Conservation (phyloP, 2,888 invertebrate species). For the Meghimatium bilineatum region DNA sequence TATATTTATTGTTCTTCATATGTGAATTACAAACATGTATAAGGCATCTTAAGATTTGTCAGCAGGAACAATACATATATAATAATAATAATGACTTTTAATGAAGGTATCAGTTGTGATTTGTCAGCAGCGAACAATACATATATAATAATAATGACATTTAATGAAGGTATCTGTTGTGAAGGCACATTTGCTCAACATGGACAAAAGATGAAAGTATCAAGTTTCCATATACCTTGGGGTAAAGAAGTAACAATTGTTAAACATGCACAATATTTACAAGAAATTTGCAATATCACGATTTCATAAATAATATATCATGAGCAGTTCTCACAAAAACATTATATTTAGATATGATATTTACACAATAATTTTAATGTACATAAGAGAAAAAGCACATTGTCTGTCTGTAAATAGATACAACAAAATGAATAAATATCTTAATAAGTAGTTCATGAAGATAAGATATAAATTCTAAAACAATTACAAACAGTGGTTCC, state of each 20-base stretch:
- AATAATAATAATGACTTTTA: too few species aligned
- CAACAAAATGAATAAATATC: neutral
- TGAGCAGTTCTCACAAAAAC: neutral
- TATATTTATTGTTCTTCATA: too few species aligned
- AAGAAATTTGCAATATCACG: neutral
- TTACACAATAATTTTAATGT: neutral
- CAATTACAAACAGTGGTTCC: neutral
- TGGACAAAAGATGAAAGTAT: too few species aligned
- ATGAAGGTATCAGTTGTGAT: too few species aligned
- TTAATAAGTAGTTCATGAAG: slow-evolving; percentile 21
- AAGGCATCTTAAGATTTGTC: too few species aligned
- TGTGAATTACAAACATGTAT: too few species aligned
- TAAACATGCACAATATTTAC: neutral
- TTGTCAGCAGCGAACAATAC: too few species aligned
- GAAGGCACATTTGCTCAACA: too few species aligned
- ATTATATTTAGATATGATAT: neutral
- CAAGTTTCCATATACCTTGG: neutral
- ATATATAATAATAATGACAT: too few species aligned
- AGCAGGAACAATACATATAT: too few species aligned
- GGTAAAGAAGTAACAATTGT: neutral
- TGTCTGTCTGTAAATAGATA: neutral
- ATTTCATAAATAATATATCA: neutral
- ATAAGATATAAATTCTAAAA: neutral
- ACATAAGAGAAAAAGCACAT: neutral
- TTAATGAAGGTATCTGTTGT: too few species aligned